Percentiles rank a stretch among this genome's conserved stretches.
Conservation (phyloP, 2,113 vertebrate species). For the Holacanthus passer region DNA sequence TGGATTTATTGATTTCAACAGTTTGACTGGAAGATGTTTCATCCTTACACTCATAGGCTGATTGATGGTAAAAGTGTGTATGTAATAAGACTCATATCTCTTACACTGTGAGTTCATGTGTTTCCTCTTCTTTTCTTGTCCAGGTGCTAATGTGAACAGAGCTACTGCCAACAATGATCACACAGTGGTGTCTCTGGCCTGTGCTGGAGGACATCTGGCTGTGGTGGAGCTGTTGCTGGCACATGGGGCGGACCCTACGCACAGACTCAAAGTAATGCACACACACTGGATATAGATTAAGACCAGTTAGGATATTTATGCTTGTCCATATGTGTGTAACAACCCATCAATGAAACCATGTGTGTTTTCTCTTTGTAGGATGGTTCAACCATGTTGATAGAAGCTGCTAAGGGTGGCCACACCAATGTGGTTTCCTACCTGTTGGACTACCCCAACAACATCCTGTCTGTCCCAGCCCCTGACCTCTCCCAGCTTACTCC, state of each 20-base stretch:
- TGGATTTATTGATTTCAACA: neutral
- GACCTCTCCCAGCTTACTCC: conserved; percentile 96
- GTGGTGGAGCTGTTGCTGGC: conserved; percentile 97
- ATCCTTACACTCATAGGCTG: neutral
- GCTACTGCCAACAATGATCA: conserved; percentile 99
- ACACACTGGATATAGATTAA: conserved; percentile 2
- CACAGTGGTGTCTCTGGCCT: conserved; percentile 98
- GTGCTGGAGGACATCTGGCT: conserved; percentile 96
- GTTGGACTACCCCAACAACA: conserved; percentile 98
- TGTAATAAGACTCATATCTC: neutral
- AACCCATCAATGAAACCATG: neutral
- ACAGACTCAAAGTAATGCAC: conserved; percentile 94
- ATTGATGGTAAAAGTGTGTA: neutral
- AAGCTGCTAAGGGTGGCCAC: conserved; percentile 99
- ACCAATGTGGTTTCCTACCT: conserved; percentile 99
- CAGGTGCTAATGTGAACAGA: conserved; percentile 98
- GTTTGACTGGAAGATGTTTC: neutral
- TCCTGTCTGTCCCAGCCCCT: conserved; percentile 92
- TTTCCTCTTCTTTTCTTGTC: conserved; percentile 9
- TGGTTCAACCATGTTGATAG: conserved; percentile 99
- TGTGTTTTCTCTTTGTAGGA: conserved; percentile 84
- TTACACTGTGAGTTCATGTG: neutral
- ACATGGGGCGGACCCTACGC: conserved; percentile 97
- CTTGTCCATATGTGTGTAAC: neutral
- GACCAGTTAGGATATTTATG: neutral